Evolutionary conservation across 2,888 invertebrate genomes (phyloP).

Genomic region (Helobdella robusta): DNA sequence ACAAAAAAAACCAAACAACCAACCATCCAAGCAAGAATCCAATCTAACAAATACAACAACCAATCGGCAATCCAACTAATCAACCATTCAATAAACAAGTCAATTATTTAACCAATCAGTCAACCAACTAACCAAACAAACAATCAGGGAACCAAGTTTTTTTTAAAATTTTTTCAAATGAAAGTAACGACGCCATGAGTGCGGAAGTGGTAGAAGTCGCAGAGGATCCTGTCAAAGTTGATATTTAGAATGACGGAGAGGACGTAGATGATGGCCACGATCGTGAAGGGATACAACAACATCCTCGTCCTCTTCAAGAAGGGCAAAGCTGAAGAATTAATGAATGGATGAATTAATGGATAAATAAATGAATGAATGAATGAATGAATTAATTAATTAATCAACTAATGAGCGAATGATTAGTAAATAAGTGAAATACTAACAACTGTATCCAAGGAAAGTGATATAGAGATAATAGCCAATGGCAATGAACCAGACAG

Average conservation of each 20-base stretch:
- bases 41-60: too few species aligned
- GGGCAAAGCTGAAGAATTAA: slow-evolving; percentile 62
- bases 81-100: too few species aligned
- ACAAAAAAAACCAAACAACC: too few species aligned
- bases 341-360: neutral
- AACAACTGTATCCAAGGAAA: slow-evolving; percentile 78
- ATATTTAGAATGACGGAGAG: slow-evolving; percentile 67
- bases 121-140: too few species aligned
- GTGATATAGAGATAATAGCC: slow-evolving; percentile 92
- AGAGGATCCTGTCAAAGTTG: slow-evolving; percentile 73
- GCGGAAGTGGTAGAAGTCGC: slow-evolving; percentile 74
- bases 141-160: too few species aligned
- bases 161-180: neutral
- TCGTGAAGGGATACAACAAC: slow-evolving; percentile 72
- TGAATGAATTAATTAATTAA: neutral
- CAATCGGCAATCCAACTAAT: too few species aligned
- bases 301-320: slow-evolving; percentile 74
- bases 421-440: too few species aligned
- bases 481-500: slow-evolving; percentile 80
- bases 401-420: neutral
- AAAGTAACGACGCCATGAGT: slow-evolving; percentile 50
- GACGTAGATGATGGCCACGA: slow-evolving; percentile 67
- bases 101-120: too few species aligned
- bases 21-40: too few species aligned
- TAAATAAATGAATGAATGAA: neutral